These are phyloP conservation scores for Heliconius erato DNA, from an alignment of 2,888 invertebrate species.

Conservation along the genomic window DNA sequence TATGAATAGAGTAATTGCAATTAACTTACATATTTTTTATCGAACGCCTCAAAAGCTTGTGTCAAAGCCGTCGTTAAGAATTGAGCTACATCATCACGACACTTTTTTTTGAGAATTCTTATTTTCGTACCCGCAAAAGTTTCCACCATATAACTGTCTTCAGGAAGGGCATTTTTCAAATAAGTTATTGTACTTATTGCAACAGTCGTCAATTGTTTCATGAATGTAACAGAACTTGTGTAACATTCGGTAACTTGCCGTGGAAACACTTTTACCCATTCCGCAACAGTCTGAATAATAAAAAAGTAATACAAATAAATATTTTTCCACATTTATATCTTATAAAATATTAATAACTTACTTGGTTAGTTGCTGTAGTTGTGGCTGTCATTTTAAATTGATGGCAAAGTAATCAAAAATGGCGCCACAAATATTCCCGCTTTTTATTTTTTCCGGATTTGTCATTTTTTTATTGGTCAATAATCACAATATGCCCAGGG, in stretches of 20 bases:
- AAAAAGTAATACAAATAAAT: not conserved
- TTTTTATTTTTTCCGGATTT: not conserved
- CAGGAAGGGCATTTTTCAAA: conserved; percentile 68
- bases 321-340: not conserved
- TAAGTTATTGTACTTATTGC: conserved; percentile 74
- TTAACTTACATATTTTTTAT: conserved; percentile 76
- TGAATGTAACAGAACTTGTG: conserved; percentile 73
- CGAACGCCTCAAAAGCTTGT: conserved; percentile 77
- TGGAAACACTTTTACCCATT: conserved; percentile 73
- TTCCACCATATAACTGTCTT: conserved; percentile 67
- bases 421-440: conserved; percentile 20
- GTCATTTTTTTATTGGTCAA: not conserved
- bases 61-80: conserved; percentile 69
- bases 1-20: not conserved
- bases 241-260: conserved; percentile 70
- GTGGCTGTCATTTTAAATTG: conserved; percentile 35
- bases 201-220: conserved; percentile 75
- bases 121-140: conserved; percentile 66
- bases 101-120: conserved; percentile 69
- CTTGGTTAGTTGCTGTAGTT: conserved; percentile 60
- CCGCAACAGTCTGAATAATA: conserved; percentile 62
- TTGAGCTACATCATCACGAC: conserved; percentile 70
- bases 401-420: conserved; percentile 15
- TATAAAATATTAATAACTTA: conserved; percentile 43
- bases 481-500: not conserved